Percentiles rank a stretch among this genome's conserved stretches.
phyloP scores from a whole-genome alignment of 2,113 vertebrate genomes.

The Oreochromis niloticus region DNA sequence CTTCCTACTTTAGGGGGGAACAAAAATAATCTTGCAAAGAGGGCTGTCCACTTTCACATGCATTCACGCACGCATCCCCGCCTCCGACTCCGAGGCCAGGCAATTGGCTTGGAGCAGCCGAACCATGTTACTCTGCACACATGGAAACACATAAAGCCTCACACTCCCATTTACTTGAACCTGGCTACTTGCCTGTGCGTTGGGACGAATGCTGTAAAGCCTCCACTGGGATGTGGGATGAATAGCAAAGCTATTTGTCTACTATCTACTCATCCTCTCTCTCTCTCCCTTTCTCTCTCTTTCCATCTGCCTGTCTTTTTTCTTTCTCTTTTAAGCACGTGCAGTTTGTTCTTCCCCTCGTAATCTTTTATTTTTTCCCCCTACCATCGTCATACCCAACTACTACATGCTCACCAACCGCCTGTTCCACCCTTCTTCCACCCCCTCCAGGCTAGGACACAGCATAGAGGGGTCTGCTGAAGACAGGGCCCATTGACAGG shows the following conservation, averaged over 20 bases:
- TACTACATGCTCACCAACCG: conserved; percentile 3
- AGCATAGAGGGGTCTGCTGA: conserved; percentile 56
- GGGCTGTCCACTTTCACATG: conserved; percentile 40
- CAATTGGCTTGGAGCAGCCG: conserved; percentile 50
- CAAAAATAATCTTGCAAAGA: conserved; percentile 64
- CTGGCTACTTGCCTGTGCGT: conserved; percentile 25
- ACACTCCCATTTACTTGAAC: conserved; percentile 33
- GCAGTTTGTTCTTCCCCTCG: neutral
- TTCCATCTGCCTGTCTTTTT: neutral
- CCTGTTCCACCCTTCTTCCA: conserved; percentile 13
- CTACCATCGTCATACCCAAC: neutral
- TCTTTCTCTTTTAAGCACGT: neutral
- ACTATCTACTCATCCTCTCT: neutral
- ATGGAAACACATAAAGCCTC: neutral
- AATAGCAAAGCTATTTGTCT: conserved; percentile 33
- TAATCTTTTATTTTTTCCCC: neutral
- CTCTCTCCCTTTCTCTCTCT: neutral
- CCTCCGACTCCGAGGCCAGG: conserved; percentile 43
- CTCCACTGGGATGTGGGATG: conserved; percentile 17
- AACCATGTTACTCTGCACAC: conserved; percentile 38
- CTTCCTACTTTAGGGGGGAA: conserved; percentile 33
- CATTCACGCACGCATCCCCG: conserved; percentile 28
- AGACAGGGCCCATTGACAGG: conserved; percentile 86
- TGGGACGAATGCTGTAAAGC: neutral
- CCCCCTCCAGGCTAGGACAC: conserved; percentile 16